Conservation (phyloP, 2,888 invertebrate genomes). For the Octodonta nipae region DNA sequence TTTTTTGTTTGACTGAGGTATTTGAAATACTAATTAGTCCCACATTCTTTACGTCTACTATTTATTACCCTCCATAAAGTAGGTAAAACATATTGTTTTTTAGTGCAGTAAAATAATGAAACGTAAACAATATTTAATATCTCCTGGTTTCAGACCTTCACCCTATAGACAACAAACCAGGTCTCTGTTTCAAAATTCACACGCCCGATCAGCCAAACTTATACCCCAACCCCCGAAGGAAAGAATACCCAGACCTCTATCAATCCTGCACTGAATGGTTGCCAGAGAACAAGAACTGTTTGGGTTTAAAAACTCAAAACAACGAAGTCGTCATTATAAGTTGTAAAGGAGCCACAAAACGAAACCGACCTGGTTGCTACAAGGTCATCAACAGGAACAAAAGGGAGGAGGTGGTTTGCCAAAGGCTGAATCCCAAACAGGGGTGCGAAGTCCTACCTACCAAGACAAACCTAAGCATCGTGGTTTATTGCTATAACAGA, state of each 20-base stretch:
- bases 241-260: constrained; percentile 8
- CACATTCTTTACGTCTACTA: no score
- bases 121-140: no score
- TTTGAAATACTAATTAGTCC: no score
- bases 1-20: no score
- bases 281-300: constrained; percentile 10
- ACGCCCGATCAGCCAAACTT: constrained; percentile 10
- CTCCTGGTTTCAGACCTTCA: constrained; percentile 11
- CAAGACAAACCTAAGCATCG: constrained; percentile 11
- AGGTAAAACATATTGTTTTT: no score
- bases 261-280: constrained; percentile 14
- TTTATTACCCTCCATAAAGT: no score
- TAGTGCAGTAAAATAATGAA: no score
- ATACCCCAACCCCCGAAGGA: constrained; percentile 11
- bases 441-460: constrained; percentile 12
- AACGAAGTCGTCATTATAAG: constrained; percentile 10
- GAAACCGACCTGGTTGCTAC: constrained; percentile 13
- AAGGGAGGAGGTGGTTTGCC: constrained; percentile 13
- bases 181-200: constrained; percentile 14
- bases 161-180: constrained; percentile 10
- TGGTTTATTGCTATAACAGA: constrained; percentile 8
- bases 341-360: constrained; percentile 11
- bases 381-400: constrained; percentile 14
- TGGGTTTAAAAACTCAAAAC: constrained; percentile 13
- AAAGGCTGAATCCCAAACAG: constrained; percentile 10